Conservation (phyloP, 2,113 vertebrate species). For the Tragelaphus buxtoni region DNA sequence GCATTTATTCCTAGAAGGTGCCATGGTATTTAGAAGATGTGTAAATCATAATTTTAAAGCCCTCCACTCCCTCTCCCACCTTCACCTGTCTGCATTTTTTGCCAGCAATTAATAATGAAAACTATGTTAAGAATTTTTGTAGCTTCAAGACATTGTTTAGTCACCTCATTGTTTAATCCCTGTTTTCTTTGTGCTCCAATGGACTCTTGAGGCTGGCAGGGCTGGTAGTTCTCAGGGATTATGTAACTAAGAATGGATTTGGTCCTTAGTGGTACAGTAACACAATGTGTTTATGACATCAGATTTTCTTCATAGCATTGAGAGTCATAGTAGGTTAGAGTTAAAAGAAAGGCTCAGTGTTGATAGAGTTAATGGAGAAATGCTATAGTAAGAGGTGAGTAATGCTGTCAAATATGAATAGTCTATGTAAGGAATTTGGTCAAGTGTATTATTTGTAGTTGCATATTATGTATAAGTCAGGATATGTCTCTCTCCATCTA, state of each 20-base stretch:
- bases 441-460: background rate
- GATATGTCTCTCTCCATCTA: background rate
- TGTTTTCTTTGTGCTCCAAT: background rate
- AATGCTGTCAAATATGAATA: background rate
- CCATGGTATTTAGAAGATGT: background rate
- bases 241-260: background rate
- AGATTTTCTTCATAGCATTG: conserved; percentile 26
- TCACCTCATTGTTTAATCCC: too few relatives aligned
- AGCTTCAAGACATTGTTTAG: background rate
- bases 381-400: conserved; percentile 53
- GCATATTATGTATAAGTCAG: background rate
- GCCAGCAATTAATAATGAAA: background rate
- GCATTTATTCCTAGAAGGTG: background rate
- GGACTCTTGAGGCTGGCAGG: background rate
- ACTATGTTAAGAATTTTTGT: background rate
- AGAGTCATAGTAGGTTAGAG: background rate
- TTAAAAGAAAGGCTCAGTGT: background rate
- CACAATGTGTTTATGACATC: conserved; percentile 69
- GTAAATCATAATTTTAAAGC: conserved; percentile 18
- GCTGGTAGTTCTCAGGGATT: background rate
- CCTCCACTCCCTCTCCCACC: background rate
- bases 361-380: background rate
- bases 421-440: background rate
- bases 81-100: background rate
- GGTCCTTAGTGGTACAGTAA: conserved; percentile 27